Evolutionary conservation across 2,113 vertebrate species (phyloP).

Genomic region (Phocoena phocoena): DNA sequence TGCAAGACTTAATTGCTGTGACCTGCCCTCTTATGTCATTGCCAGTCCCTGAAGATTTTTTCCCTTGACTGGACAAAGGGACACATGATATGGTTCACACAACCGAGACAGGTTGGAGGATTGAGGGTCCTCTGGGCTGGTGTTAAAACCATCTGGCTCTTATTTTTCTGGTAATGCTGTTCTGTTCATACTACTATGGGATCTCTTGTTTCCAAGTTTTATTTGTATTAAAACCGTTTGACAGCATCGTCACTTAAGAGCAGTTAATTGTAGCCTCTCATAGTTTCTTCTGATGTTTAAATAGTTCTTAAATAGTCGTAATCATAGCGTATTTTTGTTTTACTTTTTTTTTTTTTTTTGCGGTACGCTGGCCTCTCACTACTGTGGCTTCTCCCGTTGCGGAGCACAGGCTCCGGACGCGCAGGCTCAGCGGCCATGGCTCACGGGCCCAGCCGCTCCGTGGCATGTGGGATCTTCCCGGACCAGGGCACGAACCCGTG

Average conservation of each 20-base stretch:
- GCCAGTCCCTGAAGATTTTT: not conserved
- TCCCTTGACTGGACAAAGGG: not conserved
- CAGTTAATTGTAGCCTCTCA: not conserved
- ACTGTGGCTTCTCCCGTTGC: no score
- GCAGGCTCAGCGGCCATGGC: no score
- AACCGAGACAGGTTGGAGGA: not conserved
- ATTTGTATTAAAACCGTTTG: not conserved
- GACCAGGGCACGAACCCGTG: no score
- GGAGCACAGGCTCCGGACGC: no score
- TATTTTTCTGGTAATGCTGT: not conserved
- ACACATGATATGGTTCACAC: not conserved
- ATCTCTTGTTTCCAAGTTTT: conserved; percentile 10
- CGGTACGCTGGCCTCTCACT: no score
- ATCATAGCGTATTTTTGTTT: not conserved
- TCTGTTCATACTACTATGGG: not conserved
- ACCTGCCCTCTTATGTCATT: not conserved
- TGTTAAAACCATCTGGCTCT: not conserved
- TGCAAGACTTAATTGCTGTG: not conserved
- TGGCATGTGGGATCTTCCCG: no score
- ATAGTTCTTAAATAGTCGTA: not conserved
- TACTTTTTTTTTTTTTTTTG: not conserved
- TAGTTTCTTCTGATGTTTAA: not conserved
- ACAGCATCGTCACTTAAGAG: not conserved
- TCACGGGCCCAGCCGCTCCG: no score
- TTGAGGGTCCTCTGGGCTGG: not conserved